A percentile compares a stretch with the other conserved stretches of the same genome.
These are phyloP conservation scores for Apaloderma vittatum DNA, from an alignment of 2,113 vertebrate species.

Conservation along the genomic window DNA sequence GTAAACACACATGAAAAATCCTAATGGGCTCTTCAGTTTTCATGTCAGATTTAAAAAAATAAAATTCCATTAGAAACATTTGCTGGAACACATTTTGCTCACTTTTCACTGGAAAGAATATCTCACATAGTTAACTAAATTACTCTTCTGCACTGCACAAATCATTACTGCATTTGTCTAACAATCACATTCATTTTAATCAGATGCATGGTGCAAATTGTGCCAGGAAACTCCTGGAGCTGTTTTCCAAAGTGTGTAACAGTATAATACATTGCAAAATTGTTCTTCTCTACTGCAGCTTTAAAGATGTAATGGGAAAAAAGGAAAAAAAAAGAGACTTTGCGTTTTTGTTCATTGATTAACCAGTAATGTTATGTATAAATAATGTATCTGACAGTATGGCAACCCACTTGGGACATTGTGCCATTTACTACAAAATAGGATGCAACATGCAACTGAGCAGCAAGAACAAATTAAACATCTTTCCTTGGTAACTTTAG, in stretches of 20 bases:
- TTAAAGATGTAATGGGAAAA: slow-evolving; percentile 75
- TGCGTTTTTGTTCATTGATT: slow-evolving; percentile 85
- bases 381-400: slow-evolving; percentile 88
- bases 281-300: slow-evolving; percentile 65
- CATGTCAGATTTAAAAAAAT: background rate
- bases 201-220: background rate
- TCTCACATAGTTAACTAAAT: slow-evolving; percentile 57
- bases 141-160: slow-evolving; percentile 52
- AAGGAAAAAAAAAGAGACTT: slow-evolving; percentile 39
- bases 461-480: slow-evolving; percentile 85
- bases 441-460: slow-evolving; percentile 84
- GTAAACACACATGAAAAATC: slow-evolving; percentile 1
- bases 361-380: slow-evolving; percentile 87
- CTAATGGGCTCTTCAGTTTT: background rate
- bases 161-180: slow-evolving; percentile 53
- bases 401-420: slow-evolving; percentile 84
- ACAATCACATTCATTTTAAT: slow-evolving; percentile 66
- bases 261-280: background rate
- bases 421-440: slow-evolving; percentile 87
- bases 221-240: slow-evolving; percentile 38
- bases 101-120: slow-evolving; percentile 17
- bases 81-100: background rate
- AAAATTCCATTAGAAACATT: background rate
- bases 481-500: slow-evolving; percentile 83
- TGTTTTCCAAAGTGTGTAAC: slow-evolving; percentile 45